These are phyloP conservation scores for Odontocolon sp. DNA, from an alignment of 2,888 invertebrate genomes.

Conservation along the genomic window DNA sequence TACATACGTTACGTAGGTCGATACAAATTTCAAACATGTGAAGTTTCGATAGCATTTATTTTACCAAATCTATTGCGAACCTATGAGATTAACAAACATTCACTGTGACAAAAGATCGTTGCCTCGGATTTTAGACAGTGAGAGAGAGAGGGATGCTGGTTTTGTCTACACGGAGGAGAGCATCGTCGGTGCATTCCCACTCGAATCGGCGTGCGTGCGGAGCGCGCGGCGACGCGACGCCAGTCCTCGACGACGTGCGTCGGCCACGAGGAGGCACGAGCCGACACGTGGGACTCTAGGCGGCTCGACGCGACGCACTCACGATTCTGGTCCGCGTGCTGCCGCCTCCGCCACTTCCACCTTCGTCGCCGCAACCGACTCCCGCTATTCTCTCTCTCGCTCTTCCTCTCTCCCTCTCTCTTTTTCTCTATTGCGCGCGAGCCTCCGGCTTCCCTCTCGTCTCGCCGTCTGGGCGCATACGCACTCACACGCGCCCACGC, in stretches of 20 bases:
- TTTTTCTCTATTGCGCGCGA: constrained; percentile 33
- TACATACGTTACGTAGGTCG: no score
- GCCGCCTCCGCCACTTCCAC: constrained; percentile 19
- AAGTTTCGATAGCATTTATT: no score
- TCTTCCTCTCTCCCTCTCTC: constrained; percentile 19
- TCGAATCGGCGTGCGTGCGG: constrained; percentile 56
- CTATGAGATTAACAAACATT: no score
- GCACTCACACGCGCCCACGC: constrained; percentile 48
- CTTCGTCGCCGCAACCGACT: constrained; percentile 1
- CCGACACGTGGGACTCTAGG: constrained; percentile 73
- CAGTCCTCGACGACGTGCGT: constrained; percentile 66
- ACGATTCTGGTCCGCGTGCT: constrained; percentile 59
- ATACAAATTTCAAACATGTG: no score
- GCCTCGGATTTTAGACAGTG: no score
- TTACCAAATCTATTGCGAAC: no score
- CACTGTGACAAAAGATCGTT: no score
- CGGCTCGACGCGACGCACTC: constrained; percentile 64
- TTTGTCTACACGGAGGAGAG: constrained; percentile 28
- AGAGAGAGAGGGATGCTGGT: constrained; percentile 19
- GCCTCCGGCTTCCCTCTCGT: constrained; percentile 61
- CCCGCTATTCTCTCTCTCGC: constrained; percentile 39
- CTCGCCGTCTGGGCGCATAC: constrained; percentile 68
- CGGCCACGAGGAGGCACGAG: constrained; percentile 73
- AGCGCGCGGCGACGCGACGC: constrained; percentile 61
- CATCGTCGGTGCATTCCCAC: constrained; percentile 57